Conservation (phyloP, 2,113 vertebrate species). For the Prinia subflava region DNA sequence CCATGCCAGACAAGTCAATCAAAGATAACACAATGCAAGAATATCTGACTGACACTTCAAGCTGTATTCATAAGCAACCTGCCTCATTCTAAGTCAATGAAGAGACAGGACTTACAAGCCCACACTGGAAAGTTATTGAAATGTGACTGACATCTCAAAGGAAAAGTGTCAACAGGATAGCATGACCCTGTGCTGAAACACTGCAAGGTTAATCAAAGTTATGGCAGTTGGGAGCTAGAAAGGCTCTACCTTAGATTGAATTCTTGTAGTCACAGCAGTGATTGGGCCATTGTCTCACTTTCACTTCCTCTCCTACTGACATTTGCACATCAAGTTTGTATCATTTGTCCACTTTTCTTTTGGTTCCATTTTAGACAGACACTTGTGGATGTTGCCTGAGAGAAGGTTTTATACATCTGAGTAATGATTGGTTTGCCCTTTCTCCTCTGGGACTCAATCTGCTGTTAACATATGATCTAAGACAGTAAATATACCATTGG, state of each 20-base stretch:
- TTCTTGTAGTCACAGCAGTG: slow-evolving; percentile 44
- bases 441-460: background rate
- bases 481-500: background rate
- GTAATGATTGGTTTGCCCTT: background rate
- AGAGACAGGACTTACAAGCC: slow-evolving; percentile 77
- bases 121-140: slow-evolving; percentile 78
- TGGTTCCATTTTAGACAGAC: slow-evolving; percentile 3
- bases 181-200: slow-evolving; percentile 72
- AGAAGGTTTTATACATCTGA: slow-evolving; percentile 1
- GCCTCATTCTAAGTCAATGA: slow-evolving; percentile 78
- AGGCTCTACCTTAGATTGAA: slow-evolving; percentile 45
- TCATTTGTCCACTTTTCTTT: slow-evolving; percentile 41
- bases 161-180: slow-evolving; percentile 65
- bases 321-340: slow-evolving; percentile 22
- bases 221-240: slow-evolving; percentile 53
- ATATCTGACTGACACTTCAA: slow-evolving; percentile 75
- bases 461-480: background rate
- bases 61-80: slow-evolving; percentile 76
- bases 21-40: slow-evolving; percentile 70
- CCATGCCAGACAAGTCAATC: slow-evolving; percentile 65
- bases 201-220: slow-evolving; percentile 78
- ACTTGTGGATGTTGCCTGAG: background rate
- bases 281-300: slow-evolving; percentile 18
- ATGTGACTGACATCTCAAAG: slow-evolving; percentile 81
- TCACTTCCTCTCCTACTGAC: background rate